phyloP scores from a whole-genome alignment of 1,140 invertebrate species.

The Laupala kohalensis region DNA sequence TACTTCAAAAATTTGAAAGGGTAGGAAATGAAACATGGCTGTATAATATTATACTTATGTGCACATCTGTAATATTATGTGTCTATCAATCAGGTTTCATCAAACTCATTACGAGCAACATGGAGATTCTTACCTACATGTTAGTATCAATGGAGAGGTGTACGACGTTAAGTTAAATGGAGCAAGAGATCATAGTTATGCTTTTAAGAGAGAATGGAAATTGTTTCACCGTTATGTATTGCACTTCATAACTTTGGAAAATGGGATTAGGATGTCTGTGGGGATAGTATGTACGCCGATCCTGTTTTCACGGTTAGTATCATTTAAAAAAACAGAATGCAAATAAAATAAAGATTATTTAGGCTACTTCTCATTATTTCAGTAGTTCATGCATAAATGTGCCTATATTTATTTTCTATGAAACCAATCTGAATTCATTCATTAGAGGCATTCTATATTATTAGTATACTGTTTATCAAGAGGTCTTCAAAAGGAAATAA shows the following conservation, averaged over 20 bases:
- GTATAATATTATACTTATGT: neutral
- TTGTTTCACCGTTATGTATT: conserved; percentile 51
- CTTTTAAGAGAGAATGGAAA: conserved; percentile 47
- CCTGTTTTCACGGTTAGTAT: conserved; percentile 40
- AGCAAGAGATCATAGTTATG: conserved; percentile 47
- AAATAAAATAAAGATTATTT: neutral
- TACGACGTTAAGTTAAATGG: conserved; percentile 34
- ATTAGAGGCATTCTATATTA: too few species aligned
- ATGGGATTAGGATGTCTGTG: conserved; percentile 47
- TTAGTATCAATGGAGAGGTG: conserved; percentile 34
- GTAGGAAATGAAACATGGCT: conserved; percentile 26
- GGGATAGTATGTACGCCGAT: conserved; percentile 48
- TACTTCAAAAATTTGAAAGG: conserved; percentile 48
- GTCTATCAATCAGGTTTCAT: conserved; percentile 26
- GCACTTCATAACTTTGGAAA: conserved; percentile 48
- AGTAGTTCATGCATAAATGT: neutral
- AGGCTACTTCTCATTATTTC: neutral
- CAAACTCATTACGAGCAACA: conserved; percentile 63
- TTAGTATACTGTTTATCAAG: too few species aligned
- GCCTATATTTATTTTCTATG: too few species aligned
- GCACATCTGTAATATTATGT: neutral
- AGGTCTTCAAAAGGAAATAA: neutral
- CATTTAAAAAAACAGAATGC: neutral
- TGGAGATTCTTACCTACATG: conserved; percentile 37
- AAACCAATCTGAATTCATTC: too few species aligned